A percentile compares a stretch with the other conserved stretches of the same genome.
phyloP scores from a whole-genome alignment of 2,888 invertebrate species.

The Xylota segnis region DNA sequence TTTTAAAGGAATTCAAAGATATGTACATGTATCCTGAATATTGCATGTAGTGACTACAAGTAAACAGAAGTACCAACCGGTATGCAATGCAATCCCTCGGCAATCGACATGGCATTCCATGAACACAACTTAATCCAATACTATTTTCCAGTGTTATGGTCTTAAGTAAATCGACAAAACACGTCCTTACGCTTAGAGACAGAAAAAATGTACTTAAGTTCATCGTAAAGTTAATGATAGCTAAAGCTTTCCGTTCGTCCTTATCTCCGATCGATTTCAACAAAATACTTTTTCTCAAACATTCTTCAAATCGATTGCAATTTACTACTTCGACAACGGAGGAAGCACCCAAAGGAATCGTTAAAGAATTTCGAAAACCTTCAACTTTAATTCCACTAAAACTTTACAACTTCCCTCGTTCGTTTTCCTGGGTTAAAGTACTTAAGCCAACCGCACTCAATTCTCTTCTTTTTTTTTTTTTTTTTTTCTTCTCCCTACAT shows the following conservation, averaged over 20 bases:
- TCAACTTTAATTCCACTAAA: conserved; percentile 46
- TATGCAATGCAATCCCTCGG: too few species aligned
- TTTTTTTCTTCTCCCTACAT: not conserved
- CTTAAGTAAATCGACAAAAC: too few species aligned
- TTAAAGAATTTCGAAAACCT: conserved; percentile 18
- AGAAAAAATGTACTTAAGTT: not conserved
- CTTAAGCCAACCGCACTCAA: too few species aligned
- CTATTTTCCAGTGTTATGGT: too few species aligned
- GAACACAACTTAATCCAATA: too few species aligned
- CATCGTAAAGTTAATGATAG: not conserved
- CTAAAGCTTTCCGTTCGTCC: not conserved
- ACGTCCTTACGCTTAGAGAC: too few species aligned
- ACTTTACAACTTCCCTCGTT: conserved; percentile 43
- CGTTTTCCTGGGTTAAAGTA: conserved; percentile 24
- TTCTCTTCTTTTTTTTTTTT: too few species aligned
- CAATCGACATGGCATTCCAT: too few species aligned
- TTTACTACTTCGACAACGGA: not conserved
- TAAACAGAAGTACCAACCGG: too few species aligned
- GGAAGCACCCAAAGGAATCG: conserved; percentile 1
- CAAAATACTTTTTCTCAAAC: not conserved
- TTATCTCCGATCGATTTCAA: not conserved
- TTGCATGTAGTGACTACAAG: too few species aligned
- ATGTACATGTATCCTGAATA: too few species aligned
- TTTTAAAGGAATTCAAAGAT: too few species aligned
- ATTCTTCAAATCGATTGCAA: conserved; percentile 4